These are phyloP conservation scores for Dermochelys coriacea DNA, from an alignment of 2,797 vertebrate species.

Conservation along the genomic window DNA sequence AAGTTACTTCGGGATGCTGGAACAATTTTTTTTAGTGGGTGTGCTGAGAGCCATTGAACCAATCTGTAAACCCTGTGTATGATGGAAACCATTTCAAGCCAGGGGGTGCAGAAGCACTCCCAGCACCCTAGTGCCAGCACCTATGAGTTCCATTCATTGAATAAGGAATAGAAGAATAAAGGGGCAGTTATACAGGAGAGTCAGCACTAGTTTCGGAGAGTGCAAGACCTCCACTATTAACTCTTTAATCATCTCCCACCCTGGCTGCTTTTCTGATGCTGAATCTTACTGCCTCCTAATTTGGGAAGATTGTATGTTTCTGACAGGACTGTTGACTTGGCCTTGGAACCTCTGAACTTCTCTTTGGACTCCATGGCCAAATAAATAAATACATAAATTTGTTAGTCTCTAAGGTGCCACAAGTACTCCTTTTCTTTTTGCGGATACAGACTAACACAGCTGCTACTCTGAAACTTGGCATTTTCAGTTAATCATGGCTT, in stretches of 20 bases:
- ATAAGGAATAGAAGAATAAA: neutral
- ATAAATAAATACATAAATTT: no score
- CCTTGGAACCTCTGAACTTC: neutral
- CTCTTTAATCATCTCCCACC: neutral
- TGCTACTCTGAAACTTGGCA: no score
- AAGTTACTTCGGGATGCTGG: neutral
- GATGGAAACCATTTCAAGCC: no score
- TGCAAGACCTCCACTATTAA: neutral
- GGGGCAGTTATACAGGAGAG: neutral
- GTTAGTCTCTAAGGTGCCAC: no score
- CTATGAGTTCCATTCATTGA: neutral
- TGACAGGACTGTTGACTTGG: neutral
- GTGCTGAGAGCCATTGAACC: no score
- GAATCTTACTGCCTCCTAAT: neutral
- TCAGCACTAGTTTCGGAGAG: neutral
- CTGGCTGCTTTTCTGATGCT: neutral
- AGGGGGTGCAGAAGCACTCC: no score
- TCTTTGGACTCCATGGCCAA: neutral
- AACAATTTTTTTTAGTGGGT: neutral
- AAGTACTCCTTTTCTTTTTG: no score
- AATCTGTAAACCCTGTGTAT: no score
- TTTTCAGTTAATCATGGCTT: no score
- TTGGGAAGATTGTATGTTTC: conserved; percentile 4
- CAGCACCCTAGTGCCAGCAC: no score
- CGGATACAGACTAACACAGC: no score